phyloP scores from a whole-genome alignment of 2,113 vertebrate genomes.

The Bambusicola thoracicus region DNA sequence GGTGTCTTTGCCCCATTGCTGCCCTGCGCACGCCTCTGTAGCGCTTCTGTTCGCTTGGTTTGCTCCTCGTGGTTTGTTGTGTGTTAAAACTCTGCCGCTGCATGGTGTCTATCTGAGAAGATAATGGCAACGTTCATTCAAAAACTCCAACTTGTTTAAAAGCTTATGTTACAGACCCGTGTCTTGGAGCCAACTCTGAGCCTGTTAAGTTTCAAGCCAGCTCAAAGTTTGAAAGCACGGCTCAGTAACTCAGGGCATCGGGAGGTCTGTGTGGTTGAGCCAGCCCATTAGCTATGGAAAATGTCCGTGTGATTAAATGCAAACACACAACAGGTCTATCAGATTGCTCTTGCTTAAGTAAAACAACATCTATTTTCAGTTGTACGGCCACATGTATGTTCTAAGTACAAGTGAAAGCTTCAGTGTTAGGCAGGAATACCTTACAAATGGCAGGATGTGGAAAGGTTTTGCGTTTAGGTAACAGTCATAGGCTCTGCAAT shows the following conservation, averaged over 20 bases:
- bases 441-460: background rate
- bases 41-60: background rate
- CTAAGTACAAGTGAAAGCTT: background rate
- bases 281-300: background rate
- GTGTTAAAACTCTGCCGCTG: background rate
- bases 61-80: background rate
- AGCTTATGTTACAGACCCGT: background rate
- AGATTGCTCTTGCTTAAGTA: background rate
- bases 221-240: background rate
- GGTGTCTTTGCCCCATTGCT: too few relatives aligned
- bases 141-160: background rate
- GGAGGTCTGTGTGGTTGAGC: background rate
- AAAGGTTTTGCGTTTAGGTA: background rate
- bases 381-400: background rate
- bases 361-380: background rate
- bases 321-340: background rate
- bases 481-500: background rate
- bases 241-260: accelerated
- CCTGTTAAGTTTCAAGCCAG: background rate
- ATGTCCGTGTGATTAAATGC: background rate
- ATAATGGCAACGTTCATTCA: background rate
- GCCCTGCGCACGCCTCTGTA: too few relatives aligned
- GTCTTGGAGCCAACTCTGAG: background rate
- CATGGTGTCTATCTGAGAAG: background rate
- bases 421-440: background rate